Evolutionary conservation across 2,888 invertebrate species (phyloP), one percentile per base, ranked within the genome.

Genomic region (Tetheella fluctuosa): DNA sequence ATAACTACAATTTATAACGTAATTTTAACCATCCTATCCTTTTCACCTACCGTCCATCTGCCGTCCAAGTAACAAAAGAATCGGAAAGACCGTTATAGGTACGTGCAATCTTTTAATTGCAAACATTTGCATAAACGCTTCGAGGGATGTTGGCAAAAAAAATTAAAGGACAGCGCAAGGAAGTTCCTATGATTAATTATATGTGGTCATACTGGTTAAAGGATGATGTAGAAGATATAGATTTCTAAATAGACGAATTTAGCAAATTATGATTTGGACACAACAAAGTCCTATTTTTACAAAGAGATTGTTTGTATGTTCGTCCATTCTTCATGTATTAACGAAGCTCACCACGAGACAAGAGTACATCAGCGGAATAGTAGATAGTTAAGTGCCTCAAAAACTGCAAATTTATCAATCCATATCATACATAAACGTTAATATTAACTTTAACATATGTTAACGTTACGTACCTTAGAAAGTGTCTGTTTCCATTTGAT

Each of bases 41-140:
- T 42, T 58, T 67, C 60, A 34, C 57, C 5, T 65, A 65, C 57
- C 65, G 84, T 84, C 89, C 88, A 89, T 86, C 88, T 88, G 89
- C 76, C 54, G 63, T 56, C 65, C 48, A 20, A 65, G 6, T 13
- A 65, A 89, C 85, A 89, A 90, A 83, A 76, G 82, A 79, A 76
- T 70, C 57, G 66, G 71, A 67, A 74, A 72, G 74, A 83, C 88
- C 87, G 89, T 90, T 89, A 62, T 54, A n/a, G n/a, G n/a, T n/a
- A 77, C 81, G 78, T 84, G 84, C 80, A 77, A 80, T 81, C 73
- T 74, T 72, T 84, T 90, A 90, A 90, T 90, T 89, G 90, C 87
- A 61, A 69, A 84, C 74, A 90, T 91, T 91, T 90, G 90, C 90
- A 91, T 91, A 89, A 85, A 83, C 80, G 74, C 76, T 64, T 70